These are phyloP conservation scores for Nomada goodeniana DNA, from an alignment of 2,888 invertebrate genomes.

Conservation along the genomic window DNA sequence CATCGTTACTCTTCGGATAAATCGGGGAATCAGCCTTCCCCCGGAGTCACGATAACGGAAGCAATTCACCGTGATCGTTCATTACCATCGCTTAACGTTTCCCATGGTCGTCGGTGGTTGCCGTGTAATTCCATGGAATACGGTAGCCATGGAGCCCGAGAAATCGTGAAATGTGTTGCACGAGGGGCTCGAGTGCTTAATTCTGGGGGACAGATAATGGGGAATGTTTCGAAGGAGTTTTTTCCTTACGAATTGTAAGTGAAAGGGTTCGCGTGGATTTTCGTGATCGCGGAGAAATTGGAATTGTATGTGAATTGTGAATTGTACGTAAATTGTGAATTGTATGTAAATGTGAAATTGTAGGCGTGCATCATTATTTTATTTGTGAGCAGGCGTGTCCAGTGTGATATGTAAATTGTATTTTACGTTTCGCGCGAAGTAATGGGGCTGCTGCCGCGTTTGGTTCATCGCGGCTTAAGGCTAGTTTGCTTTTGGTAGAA, in stretches of 20 bases:
- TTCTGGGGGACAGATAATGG: neutral
- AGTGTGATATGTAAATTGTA: neutral
- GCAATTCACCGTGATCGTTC: constrained; percentile 23
- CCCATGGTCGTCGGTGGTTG: neutral
- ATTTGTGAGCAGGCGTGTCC: too few relatives aligned
- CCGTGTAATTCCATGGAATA: neutral
- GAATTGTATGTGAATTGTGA: too few relatives aligned
- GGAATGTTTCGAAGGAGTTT: too few relatives aligned
- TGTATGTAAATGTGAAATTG: too few relatives aligned
- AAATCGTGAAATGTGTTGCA: neutral
- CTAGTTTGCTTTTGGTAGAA: neutral
- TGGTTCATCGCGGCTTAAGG: neutral
- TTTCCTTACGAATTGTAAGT: neutral
- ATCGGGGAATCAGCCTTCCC: constrained; percentile 14
- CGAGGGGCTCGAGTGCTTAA: neutral
- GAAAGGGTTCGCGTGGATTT: too few relatives aligned
- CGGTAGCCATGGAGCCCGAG: neutral
- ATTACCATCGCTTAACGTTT: constrained; percentile 28
- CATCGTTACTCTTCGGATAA: neutral
- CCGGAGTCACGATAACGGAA: constrained; percentile 5
- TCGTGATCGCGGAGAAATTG: too few relatives aligned
- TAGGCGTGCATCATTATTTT: too few relatives aligned
- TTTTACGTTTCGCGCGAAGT: neutral
- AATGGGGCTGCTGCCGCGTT: neutral
- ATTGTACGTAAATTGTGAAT: too few relatives aligned